Evolutionary conservation across 1,140 invertebrate genomes (phyloP).

Genomic region (Onthophagus taurus): DNA sequence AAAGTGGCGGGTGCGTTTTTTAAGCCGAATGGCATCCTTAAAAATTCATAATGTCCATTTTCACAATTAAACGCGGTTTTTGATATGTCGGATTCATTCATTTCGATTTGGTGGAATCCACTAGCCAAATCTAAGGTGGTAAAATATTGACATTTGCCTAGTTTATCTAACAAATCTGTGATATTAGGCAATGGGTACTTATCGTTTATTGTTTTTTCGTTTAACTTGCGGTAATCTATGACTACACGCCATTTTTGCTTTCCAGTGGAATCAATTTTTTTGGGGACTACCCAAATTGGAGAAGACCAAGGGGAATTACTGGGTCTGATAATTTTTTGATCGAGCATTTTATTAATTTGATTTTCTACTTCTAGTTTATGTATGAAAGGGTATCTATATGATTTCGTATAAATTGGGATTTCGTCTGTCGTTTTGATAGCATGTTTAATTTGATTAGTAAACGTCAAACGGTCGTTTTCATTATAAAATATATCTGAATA

Average conservation of each 20-base stretch:
- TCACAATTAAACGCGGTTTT: slow-evolving; percentile 1
- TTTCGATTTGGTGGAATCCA: slow-evolving; percentile 9
- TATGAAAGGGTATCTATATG: not conserved
- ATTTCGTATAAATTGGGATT: slow-evolving; percentile 2
- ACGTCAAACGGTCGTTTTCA: not conserved
- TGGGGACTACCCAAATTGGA: slow-evolving; percentile 29
- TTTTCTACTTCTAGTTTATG: not conserved
- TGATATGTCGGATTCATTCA: not conserved
- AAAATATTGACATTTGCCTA: slow-evolving; percentile 38
- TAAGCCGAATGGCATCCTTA: slow-evolving; percentile 16
- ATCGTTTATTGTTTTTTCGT: slow-evolving; percentile 27
- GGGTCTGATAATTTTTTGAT: slow-evolving; percentile 25
- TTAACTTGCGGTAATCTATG: slow-evolving; percentile 25
- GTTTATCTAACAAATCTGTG: slow-evolving; percentile 31
- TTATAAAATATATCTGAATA: slow-evolving; percentile 5
- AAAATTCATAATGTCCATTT: not conserved
- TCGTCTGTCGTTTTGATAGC: slow-evolving; percentile 7
- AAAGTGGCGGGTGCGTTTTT: slow-evolving; percentile 17
- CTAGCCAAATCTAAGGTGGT: slow-evolving; percentile 36
- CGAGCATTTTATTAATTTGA: slow-evolving; percentile 19
- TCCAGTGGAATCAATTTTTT: slow-evolving; percentile 29
- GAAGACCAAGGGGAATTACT: slow-evolving; percentile 24
- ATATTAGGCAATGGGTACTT: slow-evolving; percentile 44
- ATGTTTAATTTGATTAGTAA: not conserved
- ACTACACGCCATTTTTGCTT: slow-evolving; percentile 29